Evolutionary conservation across 2,113 vertebrate genomes (phyloP), one percentile per base, ranked within the genome.

Genomic region (Chionomys nivalis): DNA sequence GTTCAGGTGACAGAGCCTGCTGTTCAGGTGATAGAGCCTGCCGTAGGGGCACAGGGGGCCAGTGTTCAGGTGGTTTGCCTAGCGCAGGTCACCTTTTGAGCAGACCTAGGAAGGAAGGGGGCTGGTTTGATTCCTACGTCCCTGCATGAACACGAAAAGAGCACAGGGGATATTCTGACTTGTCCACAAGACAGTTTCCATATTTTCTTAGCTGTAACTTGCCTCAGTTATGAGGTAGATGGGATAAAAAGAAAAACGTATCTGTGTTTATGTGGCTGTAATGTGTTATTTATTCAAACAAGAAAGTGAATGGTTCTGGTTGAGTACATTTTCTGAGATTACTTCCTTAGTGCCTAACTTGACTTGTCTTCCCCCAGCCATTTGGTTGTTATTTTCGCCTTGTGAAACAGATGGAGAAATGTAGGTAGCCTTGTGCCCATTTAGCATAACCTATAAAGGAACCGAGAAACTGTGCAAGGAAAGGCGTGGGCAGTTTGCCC

Each of bases 371-470:
- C 10, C 78, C 52, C 19, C 55, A 77, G 76, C 23, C 65, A 88
- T 92, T 92, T 86, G 92, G 36, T 52, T 95, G 39, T 91, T 97
- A 81, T 66, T 96, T 96, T 26, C 17, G 33, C 72, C 65, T 94
- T 94, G 33, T 52, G 19, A 95, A 58, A 33, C 58, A 61, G 55
- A 63, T 63, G 81, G n/a, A 58, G 79, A 42, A 55, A 70, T 96
- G 65, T 88, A 88, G 85, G 65, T 88, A 88, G 85, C 92, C 76
- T 28, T 79, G 14, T 28, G 24, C 39, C 3, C 91, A 95, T 33
- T 70, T 94, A 89, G 49, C 82, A 23, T 85, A 70, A 72, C 7
- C 44, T n/a, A 28, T 68, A 42, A 7, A 42, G 77, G 36, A 93
- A 66, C 39, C 49, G 61, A 78, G 17, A 68, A 77, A 42, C 87